Evolutionary conservation across 2,888 invertebrate genomes (phyloP).

Genomic region (Sphaerophoria rueppellii): DNA sequence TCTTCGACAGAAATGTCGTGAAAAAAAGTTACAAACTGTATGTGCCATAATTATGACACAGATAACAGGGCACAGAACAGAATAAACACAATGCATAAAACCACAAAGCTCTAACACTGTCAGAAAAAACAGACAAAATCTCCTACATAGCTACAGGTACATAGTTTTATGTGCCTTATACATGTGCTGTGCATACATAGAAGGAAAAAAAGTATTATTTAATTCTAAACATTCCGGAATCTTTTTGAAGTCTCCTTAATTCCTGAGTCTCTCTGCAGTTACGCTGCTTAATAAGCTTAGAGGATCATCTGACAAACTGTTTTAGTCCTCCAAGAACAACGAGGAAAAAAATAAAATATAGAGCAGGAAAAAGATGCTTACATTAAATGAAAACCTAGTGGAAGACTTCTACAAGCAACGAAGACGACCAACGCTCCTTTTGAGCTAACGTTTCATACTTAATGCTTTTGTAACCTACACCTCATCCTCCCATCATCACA

Average conservation of each 20-base stretch:
- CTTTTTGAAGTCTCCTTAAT: conserved; percentile 57
- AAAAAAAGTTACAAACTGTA: conserved; percentile 12
- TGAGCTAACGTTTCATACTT: conserved; percentile 23
- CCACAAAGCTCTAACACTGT: conserved; percentile 44
- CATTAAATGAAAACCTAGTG: conserved; percentile 16
- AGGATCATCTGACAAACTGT: conserved; percentile 63
- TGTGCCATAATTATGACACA: conserved; percentile 60
- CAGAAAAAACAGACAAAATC: conserved; percentile 1
- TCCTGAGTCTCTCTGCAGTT: conserved; percentile 51
- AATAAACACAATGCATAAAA: conserved; percentile 57
- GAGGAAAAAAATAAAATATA: conserved; percentile 21
- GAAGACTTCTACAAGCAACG: not conserved
- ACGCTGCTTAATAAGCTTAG: conserved; percentile 68
- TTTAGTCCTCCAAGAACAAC: conserved; percentile 34
- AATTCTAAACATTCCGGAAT: conserved; percentile 1
- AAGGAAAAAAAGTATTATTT: not conserved
- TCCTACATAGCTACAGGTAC: not conserved
- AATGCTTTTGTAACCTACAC: not conserved
- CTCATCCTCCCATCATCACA: not conserved
- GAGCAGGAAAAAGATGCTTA: not conserved
- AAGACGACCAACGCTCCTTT: not conserved
- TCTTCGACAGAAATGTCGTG: not conserved
- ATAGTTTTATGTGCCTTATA: not conserved
- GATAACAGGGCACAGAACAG: conserved; percentile 49
- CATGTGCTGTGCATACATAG: not conserved